phyloP scores from a whole-genome alignment of 1,140 invertebrate genomes.

The Heliconius himera region DNA sequence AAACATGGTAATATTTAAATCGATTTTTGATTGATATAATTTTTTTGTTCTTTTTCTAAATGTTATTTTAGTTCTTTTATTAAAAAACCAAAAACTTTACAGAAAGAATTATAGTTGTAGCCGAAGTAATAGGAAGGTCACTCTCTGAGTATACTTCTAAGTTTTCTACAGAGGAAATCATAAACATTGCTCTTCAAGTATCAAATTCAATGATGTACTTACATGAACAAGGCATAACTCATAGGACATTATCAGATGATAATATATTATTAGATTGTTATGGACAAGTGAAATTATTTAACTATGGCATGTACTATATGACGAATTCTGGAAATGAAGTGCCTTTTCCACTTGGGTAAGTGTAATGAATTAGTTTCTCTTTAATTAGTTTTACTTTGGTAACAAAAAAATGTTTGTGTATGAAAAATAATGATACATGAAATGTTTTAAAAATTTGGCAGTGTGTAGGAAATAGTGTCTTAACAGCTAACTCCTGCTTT shows the following conservation, averaged over 20 bases:
- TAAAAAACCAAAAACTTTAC: conserved; percentile 47
- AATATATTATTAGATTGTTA: conserved; percentile 91
- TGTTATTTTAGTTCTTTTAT: background rate
- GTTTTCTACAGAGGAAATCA: conserved; percentile 81
- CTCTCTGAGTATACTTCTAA: conserved; percentile 76
- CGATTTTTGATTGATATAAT: background rate
- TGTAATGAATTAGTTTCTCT: conserved; percentile 30
- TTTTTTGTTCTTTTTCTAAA: background rate
- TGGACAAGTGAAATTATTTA: conserved; percentile 91
- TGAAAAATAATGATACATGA: too few relatives aligned
- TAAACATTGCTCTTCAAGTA: conserved; percentile 86
- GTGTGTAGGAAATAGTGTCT: too few relatives aligned
- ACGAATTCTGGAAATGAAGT: conserved; percentile 92
- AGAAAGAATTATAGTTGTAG: conserved; percentile 95
- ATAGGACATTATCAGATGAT: conserved; percentile 90
- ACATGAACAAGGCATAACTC: conserved; percentile 88
- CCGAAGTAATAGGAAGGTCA: conserved; percentile 91
- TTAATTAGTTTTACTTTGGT: too few relatives aligned
- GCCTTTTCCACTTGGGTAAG: conserved; percentile 95
- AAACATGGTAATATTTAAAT: conserved; percentile 91
- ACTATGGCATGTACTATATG: conserved; percentile 96
- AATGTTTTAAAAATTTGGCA: too few relatives aligned
- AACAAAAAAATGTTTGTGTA: too few relatives aligned
- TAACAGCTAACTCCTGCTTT: too few relatives aligned
- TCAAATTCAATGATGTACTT: conserved; percentile 89